Conservation (phyloP, 2,113 vertebrate species). For the Phoxinus phoxinus region DNA sequence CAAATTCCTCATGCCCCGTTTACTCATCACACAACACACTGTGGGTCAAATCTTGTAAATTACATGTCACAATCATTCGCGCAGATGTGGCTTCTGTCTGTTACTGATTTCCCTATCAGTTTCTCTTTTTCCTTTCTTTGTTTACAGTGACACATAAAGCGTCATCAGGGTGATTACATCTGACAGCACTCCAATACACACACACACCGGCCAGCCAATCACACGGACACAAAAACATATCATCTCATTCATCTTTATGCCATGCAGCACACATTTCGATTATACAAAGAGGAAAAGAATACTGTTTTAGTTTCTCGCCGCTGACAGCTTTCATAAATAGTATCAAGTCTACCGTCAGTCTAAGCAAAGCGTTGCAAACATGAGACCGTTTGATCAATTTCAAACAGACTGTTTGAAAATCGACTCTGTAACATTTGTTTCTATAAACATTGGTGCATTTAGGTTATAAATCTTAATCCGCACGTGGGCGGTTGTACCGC, state of each 20-base stretch:
- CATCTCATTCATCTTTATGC: constrained; percentile 64
- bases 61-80: constrained; percentile 43
- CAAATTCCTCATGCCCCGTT: neutral
- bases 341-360: constrained; percentile 27
- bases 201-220: constrained; percentile 52
- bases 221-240: constrained; percentile 61
- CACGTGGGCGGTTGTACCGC: neutral
- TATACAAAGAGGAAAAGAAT: constrained; percentile 56
- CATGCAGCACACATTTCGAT: constrained; percentile 59
- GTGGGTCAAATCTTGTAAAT: constrained; percentile 31
- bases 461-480: constrained; percentile 33
- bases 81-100: constrained; percentile 51
- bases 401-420: constrained; percentile 28
- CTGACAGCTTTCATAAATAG: constrained; percentile 56
- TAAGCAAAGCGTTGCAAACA: constrained; percentile 34
- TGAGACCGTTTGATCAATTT: neutral
- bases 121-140: constrained; percentile 49
- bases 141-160: constrained; percentile 53
- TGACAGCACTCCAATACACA: constrained; percentile 62
- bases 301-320: constrained; percentile 50
- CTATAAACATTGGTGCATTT: constrained; percentile 18
- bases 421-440: constrained; percentile 27
- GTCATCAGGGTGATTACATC: constrained; percentile 67
- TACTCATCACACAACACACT: neutral
- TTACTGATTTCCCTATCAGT: constrained; percentile 61